phyloP scores from a whole-genome alignment of 2,113 vertebrate genomes.

The Perccottus glenii region DNA sequence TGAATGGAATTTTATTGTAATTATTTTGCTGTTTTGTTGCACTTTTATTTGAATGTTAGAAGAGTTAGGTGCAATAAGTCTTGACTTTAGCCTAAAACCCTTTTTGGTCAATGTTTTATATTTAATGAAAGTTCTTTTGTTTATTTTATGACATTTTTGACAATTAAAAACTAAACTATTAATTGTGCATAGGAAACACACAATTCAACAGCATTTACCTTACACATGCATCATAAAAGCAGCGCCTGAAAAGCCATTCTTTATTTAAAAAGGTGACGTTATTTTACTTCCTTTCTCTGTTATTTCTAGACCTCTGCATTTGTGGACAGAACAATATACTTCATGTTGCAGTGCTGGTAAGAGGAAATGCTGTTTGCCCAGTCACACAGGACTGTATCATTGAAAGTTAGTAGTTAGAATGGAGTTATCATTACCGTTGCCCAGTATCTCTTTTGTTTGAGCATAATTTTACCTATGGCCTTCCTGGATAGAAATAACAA shows the following conservation, averaged over 20 bases:
- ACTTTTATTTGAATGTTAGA: no score
- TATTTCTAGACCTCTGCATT: constrained; percentile 62
- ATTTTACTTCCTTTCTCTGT: constrained; percentile 74
- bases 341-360: constrained; percentile 50
- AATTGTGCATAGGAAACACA: no score
- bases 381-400: neutral
- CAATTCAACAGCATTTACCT: no score
- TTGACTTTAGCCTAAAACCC: no score
- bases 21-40: no score
- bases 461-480: constrained; percentile 68
- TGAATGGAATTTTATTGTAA: no score
- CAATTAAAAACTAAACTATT: no score
- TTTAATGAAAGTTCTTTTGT: no score
- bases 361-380: constrained; percentile 60
- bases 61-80: no score
- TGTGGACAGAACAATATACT: constrained; percentile 72
- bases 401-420: constrained; percentile 19
- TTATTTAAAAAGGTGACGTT: constrained; percentile 16
- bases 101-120: no score
- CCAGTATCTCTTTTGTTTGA: constrained; percentile 16
- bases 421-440: constrained; percentile 20
- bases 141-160: no score
- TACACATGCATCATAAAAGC: neutral
- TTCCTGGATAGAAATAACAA: constrained; percentile 82
- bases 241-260: constrained; percentile 7